A percentile compares a stretch with the other conserved stretches of the same genome.
Conservation (phyloP, 2,113 vertebrate genomes). For the Atherinomorus stipes region DNA sequence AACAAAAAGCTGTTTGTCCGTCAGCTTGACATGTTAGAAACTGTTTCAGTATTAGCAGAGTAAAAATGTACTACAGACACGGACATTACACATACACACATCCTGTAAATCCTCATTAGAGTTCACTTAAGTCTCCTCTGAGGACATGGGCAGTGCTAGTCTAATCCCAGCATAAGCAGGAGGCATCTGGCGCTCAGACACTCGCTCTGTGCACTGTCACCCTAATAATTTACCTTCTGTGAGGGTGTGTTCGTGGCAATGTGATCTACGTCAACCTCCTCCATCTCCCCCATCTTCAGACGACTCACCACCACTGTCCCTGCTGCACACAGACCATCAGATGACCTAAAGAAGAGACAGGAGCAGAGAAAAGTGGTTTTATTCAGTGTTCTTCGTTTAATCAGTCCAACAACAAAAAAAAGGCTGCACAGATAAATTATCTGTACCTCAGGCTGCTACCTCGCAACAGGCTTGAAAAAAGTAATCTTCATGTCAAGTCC, state of each 20-base stretch:
- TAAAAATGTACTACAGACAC: constrained; percentile 1
- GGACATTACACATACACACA: constrained; percentile 24
- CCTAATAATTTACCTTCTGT: constrained; percentile 64
- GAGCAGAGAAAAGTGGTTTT: background rate
- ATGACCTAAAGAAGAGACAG: constrained; percentile 81
- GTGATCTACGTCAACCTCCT: constrained; percentile 89
- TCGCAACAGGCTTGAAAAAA: constrained; percentile 20
- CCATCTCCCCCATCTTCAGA: constrained; percentile 95
- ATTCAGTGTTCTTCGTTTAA: constrained; percentile 11
- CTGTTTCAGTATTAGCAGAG: constrained; percentile 18
- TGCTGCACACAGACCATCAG: constrained; percentile 92
- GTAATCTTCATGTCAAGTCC: constrained; percentile 18
- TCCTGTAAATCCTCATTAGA: constrained; percentile 63
- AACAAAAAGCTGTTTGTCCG: background rate
- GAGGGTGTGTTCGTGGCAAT: constrained; percentile 83
- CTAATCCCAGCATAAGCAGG: constrained; percentile 70
- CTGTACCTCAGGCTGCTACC: constrained; percentile 9
- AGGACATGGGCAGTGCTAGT: constrained; percentile 68
- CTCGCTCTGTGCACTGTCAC: constrained; percentile 11
- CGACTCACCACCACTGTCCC: constrained; percentile 92
- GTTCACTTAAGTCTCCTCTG: constrained; percentile 75
- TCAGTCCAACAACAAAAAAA: constrained; percentile 24
- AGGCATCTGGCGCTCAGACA: constrained; percentile 54
- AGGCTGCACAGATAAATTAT: constrained; percentile 18
- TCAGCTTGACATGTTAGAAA: background rate